A percentile compares a stretch with the other conserved stretches of the same genome.
Evolutionary conservation across 2,888 invertebrate genomes (phyloP).

Genomic region (Tiliacea citrago): DNA sequence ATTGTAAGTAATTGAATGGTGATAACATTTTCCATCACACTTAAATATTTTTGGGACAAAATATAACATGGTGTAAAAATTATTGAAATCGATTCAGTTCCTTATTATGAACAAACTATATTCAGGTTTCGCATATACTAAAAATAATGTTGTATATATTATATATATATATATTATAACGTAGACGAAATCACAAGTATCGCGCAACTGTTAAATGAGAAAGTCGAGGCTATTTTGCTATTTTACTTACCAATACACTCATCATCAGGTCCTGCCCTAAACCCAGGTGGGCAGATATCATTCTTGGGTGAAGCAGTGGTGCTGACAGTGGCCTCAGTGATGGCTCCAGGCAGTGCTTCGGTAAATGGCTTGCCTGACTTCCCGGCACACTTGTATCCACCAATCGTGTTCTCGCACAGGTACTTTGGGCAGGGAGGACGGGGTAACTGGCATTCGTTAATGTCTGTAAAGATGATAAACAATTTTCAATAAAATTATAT

Average conservation of each 20-base stretch:
- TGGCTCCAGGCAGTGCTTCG: conserved; percentile 73
- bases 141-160: too few relatives aligned
- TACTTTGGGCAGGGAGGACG: conserved; percentile 87
- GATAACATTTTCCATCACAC: too few relatives aligned
- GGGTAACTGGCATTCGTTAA: conserved; percentile 94
- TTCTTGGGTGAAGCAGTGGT: conserved; percentile 72
- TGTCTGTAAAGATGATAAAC: conserved; percentile 89
- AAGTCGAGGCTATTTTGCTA: neutral
- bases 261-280: conserved; percentile 87
- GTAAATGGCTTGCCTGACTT: conserved; percentile 84
- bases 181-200: neutral
- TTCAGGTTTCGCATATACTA: too few relatives aligned
- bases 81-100: too few relatives aligned
- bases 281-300: conserved; percentile 90
- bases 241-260: conserved; percentile 87
- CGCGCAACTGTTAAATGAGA: neutral
- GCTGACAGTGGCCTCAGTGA: conserved; percentile 68
- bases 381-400: conserved; percentile 87
- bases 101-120: too few relatives aligned
- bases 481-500: neutral
- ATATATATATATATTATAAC: too few relatives aligned
- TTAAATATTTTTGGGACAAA: too few relatives aligned
- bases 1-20: too few relatives aligned
- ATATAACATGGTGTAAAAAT: too few relatives aligned
- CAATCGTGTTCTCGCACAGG: conserved; percentile 88